Evolutionary conservation across 2,113 vertebrate species (phyloP), one percentile per base, ranked within the genome.

Genomic region (Sturnus vulgaris): DNA sequence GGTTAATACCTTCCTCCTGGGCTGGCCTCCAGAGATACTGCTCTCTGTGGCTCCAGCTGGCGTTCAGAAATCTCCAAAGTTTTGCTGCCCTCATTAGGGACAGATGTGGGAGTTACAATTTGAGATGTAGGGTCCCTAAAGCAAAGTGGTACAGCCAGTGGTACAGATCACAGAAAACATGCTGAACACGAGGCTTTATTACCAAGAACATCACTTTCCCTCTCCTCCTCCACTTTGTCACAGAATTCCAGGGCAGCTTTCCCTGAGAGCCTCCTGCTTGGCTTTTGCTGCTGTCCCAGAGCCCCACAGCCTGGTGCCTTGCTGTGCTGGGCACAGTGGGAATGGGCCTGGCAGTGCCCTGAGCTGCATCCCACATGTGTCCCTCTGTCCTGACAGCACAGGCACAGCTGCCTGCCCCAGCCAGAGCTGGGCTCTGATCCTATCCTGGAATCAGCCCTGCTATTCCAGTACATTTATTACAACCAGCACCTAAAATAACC

Each of bases 21-120:
- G 49, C 80, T 96, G 66, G 59, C 63, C 96, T 86, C 70, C 68
- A 78, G 92, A 93, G 95, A 80, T 55, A 59, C n/a, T 88, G 53
- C 63, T 84, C 86, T 82, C 73, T 87, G 61, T 75, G 77, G 42
- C 79, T 93, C 80, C 96, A 97, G 73, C 82, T 94, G 91, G 77
- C 82, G 79, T 82, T 85, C 79, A 93, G 66, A 97, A 95, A 86
- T 93, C 86, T 96, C 93, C 47, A 21, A 92, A 94, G 79, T 95
- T 95, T 95, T 93, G 57, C 53, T 91, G 75, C 39, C 50, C 56
- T 96, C 90, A 86, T 90, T 84, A 83, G 80, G 86, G 86, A 90
- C 93, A 97, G 93, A 96, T 88, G 82, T 90, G 69, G 61, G 82
- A 92, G 31, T 70, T 82, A 33, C 25, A 88, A 73, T 82, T 31